These are phyloP conservation scores for Dreissena rostriformis DNA, from an alignment of 1,140 invertebrate species.

Conservation along the genomic window DNA sequence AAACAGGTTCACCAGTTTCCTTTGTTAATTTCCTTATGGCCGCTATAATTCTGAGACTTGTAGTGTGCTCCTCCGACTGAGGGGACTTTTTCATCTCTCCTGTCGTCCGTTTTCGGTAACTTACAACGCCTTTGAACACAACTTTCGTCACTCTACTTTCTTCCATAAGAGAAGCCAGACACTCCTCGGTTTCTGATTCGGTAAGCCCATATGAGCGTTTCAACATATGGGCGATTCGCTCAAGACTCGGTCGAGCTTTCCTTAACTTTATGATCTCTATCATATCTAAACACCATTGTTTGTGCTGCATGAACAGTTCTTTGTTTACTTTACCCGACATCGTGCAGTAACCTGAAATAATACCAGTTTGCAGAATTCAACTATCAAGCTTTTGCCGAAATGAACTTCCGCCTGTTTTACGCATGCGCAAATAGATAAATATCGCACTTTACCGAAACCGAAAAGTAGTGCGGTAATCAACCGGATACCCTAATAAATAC, in stretches of 20 bases:
- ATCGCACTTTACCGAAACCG: too few relatives aligned
- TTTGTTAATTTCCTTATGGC: conserved; percentile 29
- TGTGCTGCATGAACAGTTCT: not conserved
- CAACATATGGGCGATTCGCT: conserved; percentile 90
- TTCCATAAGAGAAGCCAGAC: conserved; percentile 88
- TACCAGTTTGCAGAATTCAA: not conserved
- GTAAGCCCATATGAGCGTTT: conserved; percentile 88
- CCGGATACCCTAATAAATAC: too few relatives aligned
- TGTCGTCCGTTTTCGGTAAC: conserved; percentile 84
- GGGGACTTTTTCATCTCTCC: not conserved
- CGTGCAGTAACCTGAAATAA: not conserved
- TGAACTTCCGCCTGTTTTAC: conserved; percentile 51
- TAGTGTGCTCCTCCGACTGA: conserved; percentile 3
- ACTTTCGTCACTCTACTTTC: conserved; percentile 89
- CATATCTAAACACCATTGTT: conserved; percentile 87
- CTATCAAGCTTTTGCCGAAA: conserved; percentile 41
- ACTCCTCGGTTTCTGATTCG: conserved; percentile 87
- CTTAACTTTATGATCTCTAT: conserved; percentile 90
- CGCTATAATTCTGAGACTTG: conserved; percentile 26
- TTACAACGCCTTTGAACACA: conserved; percentile 91
- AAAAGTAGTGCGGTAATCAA: too few relatives aligned
- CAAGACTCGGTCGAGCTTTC: conserved; percentile 90
- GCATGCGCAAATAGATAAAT: conserved; percentile 30
- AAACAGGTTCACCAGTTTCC: conserved; percentile 54
- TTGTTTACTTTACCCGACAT: not conserved